Percentiles rank a stretch among this genome's conserved stretches.
phyloP scores from a whole-genome alignment of 2,888 invertebrate species.

The Selenia dentaria region DNA sequence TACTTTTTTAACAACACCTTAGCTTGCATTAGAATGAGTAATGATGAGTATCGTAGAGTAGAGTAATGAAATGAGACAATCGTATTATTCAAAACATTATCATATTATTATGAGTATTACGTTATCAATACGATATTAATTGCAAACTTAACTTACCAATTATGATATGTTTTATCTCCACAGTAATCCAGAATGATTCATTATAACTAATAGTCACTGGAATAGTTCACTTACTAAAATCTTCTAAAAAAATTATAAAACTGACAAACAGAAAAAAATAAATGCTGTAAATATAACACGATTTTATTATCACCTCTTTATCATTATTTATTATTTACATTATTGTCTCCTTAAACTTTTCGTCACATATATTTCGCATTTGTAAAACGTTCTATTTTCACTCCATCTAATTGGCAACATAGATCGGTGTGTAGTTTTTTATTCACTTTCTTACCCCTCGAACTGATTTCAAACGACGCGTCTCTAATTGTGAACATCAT shows the following conservation, averaged over 20 bases:
- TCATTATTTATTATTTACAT: slow-evolving; percentile 37
- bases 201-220: background rate
- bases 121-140: no score
- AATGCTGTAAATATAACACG: slow-evolving; percentile 27
- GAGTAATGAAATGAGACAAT: no score
- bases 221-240: slow-evolving; percentile 7
- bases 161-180: no score
- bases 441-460: slow-evolving; percentile 72
- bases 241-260: slow-evolving; percentile 5
- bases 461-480: slow-evolving; percentile 67
- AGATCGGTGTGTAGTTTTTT: slow-evolving; percentile 50
- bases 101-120: no score
- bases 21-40: no score
- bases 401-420: slow-evolving; percentile 13
- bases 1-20: no score
- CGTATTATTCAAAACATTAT: no score
- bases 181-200: background rate
- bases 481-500: slow-evolving; percentile 78
- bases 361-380: slow-evolving; percentile 27
- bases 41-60: no score
- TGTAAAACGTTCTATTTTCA: slow-evolving; percentile 14
- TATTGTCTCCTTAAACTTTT: slow-evolving; percentile 22
- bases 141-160: no score
- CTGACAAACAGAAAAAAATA: slow-evolving; percentile 22
- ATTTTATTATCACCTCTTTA: slow-evolving; percentile 31